These are phyloP conservation scores for Rhagophthalmus giganteus DNA, from an alignment of 2,888 invertebrate species.

Conservation along the genomic window DNA sequence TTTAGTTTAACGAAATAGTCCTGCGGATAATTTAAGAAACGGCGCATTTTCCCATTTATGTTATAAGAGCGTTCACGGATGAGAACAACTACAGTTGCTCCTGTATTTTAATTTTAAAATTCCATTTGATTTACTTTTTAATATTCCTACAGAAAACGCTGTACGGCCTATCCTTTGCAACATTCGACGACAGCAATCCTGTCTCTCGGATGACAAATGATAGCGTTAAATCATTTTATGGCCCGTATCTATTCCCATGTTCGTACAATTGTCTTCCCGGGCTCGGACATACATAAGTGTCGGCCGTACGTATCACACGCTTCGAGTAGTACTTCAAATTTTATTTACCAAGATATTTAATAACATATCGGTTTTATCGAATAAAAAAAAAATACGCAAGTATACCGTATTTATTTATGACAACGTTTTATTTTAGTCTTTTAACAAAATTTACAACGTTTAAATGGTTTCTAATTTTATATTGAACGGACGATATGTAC, in stretches of 20 bases:
- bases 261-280: conserved; percentile 21
- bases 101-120: conserved; percentile 2
- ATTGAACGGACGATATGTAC: not conserved
- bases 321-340: not conserved
- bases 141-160: conserved; percentile 11
- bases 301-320: conserved; percentile 10
- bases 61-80: too few species aligned
- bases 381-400: too few species aligned
- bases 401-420: too few species aligned
- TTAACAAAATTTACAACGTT: too few species aligned
- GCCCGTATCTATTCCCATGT: conserved; percentile 25
- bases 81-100: too few species aligned
- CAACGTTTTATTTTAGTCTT: too few species aligned
- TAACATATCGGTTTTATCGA: too few species aligned
- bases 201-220: conserved; percentile 47
- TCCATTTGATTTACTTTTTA: conserved; percentile 12
- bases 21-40: too few species aligned
- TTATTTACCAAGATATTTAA: too few species aligned
- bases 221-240: conserved; percentile 46
- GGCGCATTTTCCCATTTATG: too few species aligned
- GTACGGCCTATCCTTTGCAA: conserved; percentile 10
- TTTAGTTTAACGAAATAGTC: too few species aligned
- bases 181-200: conserved; percentile 39
- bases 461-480: not conserved
- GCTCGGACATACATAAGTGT: conserved; percentile 17